Conservation (phyloP, 2,888 invertebrate genomes). For the Himalopsyche tibetana region DNA sequence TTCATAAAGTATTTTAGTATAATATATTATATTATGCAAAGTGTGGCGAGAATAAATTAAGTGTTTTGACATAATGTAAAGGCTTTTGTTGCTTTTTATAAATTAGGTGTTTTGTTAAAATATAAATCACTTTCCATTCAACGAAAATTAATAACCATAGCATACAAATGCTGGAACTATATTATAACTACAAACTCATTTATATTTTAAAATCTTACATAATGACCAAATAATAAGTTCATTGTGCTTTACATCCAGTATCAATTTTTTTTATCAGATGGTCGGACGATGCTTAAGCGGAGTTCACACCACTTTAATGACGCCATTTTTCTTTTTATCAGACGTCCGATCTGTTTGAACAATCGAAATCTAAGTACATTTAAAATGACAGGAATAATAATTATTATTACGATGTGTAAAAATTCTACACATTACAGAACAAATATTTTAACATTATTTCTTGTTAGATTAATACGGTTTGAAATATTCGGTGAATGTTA, state of each 20-base stretch:
- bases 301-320: constrained; percentile 28
- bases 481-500: background rate
- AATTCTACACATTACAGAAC: background rate
- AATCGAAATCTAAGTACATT: background rate
- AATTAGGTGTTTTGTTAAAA: too few species aligned
- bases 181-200: background rate
- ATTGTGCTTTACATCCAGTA: constrained; percentile 24
- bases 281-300: constrained; percentile 5
- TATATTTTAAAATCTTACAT: background rate
- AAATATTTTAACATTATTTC: background rate
- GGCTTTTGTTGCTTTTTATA: too few species aligned
- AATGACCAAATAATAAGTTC: constrained; percentile 52
- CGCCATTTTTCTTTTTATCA: constrained; percentile 30
- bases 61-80: too few species aligned
- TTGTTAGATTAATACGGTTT: background rate
- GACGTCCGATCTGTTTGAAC: constrained; percentile 1
- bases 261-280: constrained; percentile 4
- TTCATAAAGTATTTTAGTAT: too few species aligned
- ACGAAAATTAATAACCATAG: too few species aligned
- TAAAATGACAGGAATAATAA: constrained; percentile 15
- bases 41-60: too few species aligned
- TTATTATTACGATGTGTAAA: constrained; percentile 26
- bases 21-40: too few species aligned
- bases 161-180: too few species aligned
- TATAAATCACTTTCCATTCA: too few species aligned